Percentiles rank a stretch among this genome's conserved stretches.
These are phyloP conservation scores for Pantala flavescens DNA, from an alignment of 1,140 invertebrate species.

Conservation along the genomic window DNA sequence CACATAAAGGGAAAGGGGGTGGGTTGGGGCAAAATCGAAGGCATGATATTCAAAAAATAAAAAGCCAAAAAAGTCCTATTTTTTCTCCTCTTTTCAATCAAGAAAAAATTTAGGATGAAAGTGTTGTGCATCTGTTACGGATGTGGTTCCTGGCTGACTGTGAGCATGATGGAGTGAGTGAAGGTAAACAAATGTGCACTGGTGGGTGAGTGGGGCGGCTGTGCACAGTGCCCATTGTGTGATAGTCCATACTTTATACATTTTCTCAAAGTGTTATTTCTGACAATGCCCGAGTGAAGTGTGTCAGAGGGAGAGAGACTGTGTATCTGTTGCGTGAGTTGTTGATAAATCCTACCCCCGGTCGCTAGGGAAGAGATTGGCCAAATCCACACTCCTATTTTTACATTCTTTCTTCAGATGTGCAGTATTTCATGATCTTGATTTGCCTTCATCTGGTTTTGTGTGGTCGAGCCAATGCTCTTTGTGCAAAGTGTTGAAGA, in stretches of 20 bases:
- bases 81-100: background rate
- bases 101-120: constrained; percentile 6
- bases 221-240: background rate
- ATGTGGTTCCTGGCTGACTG: constrained; percentile 7
- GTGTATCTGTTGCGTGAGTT: background rate
- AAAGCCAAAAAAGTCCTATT: constrained; percentile 10
- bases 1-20: background rate
- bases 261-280: background rate
- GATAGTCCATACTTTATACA: background rate
- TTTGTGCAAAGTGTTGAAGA: background rate
- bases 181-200: background rate
- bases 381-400: background rate
- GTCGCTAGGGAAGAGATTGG: background rate
- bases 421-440: no score
- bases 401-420: no score
- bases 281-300: background rate
- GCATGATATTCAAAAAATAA: constrained; percentile 6
- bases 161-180: background rate
- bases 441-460: no score
- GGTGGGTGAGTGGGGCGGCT: background rate
- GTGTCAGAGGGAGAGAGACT: background rate
- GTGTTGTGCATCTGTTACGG: background rate
- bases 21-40: constrained; percentile 2
- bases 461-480: no score
- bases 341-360: background rate